A percentile compares a stretch with the other conserved stretches of the same genome.
Evolutionary conservation across 1,140 invertebrate species (phyloP).

Genomic region (Aphelenchoides fujianensis): DNA sequence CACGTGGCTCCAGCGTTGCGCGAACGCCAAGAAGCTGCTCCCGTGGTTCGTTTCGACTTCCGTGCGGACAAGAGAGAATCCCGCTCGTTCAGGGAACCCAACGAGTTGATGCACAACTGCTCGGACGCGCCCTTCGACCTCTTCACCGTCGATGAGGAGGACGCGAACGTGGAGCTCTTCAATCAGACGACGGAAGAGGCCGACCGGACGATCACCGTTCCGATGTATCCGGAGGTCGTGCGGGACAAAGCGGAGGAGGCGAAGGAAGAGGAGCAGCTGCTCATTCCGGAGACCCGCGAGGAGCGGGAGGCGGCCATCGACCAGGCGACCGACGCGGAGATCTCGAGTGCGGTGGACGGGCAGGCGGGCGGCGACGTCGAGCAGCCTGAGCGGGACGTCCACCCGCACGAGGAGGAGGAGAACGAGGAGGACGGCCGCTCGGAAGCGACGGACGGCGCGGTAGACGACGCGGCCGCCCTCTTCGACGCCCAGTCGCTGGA

Average conservation of each 20-base stretch:
- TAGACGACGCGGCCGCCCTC: no score
- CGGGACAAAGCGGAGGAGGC: neutral
- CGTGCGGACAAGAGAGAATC: constrained; percentile 1
- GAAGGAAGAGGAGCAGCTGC: neutral
- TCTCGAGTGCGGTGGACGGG: neutral
- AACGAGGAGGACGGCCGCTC: neutral
- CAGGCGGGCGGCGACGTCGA: no score
- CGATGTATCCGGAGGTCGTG: neutral
- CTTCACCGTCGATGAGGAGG: constrained; percentile 9
- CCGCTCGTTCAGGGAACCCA: constrained; percentile 28
- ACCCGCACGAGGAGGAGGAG: neutral
- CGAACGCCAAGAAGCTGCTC: constrained; percentile 26
- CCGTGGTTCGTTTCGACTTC: constrained; percentile 30
- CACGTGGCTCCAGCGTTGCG: constrained; percentile 34
- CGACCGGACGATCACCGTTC: neutral
- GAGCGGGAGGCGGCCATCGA: neutral
- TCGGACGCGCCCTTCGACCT: constrained; percentile 25
- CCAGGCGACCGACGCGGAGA: neutral
- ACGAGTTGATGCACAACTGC: constrained; percentile 28
- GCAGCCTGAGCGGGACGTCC: no score
- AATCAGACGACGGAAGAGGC: constrained; percentile 12
- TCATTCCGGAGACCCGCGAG: constrained; percentile 15
- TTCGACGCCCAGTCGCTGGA: neutral
- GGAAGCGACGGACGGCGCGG: neutral
- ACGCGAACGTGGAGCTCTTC: neutral